Conservation (phyloP, 2,113 vertebrate species). For the Accipiter cooperii region DNA sequence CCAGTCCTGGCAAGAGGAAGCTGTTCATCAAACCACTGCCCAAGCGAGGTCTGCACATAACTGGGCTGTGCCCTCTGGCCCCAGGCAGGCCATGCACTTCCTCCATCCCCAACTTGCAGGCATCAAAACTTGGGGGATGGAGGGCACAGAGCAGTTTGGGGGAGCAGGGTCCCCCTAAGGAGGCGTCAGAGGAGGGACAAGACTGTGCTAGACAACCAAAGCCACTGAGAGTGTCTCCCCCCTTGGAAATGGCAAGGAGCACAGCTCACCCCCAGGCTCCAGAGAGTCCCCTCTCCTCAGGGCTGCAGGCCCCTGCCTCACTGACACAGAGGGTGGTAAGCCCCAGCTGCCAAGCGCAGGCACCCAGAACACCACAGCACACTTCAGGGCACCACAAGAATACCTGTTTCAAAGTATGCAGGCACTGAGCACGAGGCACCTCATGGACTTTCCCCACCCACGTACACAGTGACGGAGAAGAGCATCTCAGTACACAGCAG, state of each 20-base stretch:
- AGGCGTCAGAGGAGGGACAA: neutral
- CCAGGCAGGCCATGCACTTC: accelerated
- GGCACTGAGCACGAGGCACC: neutral
- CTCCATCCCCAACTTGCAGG: neutral
- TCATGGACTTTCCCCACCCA: neutral
- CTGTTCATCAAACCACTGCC: neutral
- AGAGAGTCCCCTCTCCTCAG: accelerated
- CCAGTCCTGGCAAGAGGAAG: neutral
- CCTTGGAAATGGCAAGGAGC: neutral
- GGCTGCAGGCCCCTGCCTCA: accelerated
- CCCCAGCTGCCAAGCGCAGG: accelerated
- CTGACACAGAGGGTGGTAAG: too few species aligned
- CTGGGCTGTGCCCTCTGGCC: accelerated
- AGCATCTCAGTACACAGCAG: accelerated
- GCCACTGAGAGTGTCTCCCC: too few species aligned
- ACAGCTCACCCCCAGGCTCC: neutral
- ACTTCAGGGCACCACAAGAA: accelerated
- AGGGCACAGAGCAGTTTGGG: neutral
- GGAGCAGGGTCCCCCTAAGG: too few species aligned
- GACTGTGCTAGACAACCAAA: accelerated
- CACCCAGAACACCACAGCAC: too few species aligned
- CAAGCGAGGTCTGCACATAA: accelerated
- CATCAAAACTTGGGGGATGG: accelerated
- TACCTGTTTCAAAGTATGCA: accelerated
- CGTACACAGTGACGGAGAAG: accelerated